phyloP scores from a whole-genome alignment of 2,113 vertebrate species.

The Vulpes lagopus region DNA sequence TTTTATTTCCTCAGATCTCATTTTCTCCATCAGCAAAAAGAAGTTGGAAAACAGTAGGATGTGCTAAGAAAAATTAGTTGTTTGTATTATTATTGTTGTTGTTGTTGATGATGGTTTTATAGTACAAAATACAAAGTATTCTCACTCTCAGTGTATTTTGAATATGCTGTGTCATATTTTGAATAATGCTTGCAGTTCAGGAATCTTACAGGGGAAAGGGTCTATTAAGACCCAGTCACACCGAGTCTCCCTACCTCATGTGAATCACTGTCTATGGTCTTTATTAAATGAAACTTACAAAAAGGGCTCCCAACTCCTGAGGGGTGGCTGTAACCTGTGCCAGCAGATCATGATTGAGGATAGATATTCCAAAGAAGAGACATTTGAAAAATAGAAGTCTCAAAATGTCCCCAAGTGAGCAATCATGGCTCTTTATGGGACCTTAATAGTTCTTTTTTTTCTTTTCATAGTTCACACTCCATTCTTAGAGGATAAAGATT shows the following conservation, averaged over 20 bases:
- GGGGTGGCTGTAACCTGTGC: not conserved
- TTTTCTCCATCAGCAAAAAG: not conserved
- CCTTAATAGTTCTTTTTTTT: not conserved
- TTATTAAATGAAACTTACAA: not conserved
- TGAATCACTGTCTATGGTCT: not conserved
- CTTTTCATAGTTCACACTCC: not conserved
- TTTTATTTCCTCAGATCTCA: not conserved
- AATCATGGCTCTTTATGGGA: not conserved
- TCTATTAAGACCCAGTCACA: not conserved
- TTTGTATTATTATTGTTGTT: not conserved
- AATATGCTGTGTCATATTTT: not conserved
- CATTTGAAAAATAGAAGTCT: not conserved
- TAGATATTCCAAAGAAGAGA: not conserved
- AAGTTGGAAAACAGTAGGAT: not conserved
- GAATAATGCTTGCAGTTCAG: not conserved
- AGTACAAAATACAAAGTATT: not conserved
- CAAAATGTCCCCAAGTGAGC: not conserved
- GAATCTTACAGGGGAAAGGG: not conserved
- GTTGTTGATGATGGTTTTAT: not conserved
- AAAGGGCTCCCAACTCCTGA: not conserved
- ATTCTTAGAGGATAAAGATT: not conserved
- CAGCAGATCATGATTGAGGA: not conserved
- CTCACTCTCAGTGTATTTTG: not conserved
- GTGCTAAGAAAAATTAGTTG: not conserved
- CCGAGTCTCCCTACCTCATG: not conserved